These are phyloP conservation scores for Dascillus cervinus DNA, from an alignment of 2,888 invertebrate genomes.

Conservation along the genomic window DNA sequence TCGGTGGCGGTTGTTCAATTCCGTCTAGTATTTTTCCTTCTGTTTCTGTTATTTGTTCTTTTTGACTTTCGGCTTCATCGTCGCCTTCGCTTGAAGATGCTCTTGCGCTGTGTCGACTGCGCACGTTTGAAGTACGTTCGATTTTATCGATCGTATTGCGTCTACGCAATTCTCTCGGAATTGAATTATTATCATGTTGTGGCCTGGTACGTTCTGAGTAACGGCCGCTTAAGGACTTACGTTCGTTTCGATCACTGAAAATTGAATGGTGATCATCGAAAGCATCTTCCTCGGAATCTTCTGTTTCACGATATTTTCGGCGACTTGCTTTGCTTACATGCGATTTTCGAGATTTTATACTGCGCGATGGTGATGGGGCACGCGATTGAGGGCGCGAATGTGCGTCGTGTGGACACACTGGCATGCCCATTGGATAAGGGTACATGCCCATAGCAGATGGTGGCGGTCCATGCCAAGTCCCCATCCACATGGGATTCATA, in stretches of 20 bases:
- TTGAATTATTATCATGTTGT: conserved; percentile 28
- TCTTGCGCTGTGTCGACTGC: conserved; percentile 24
- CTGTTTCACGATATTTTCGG: conserved; percentile 41
- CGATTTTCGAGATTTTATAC: conserved; percentile 63
- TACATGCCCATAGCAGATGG: conserved; percentile 33
- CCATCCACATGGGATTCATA: conserved; percentile 43
- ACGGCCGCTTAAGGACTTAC: conserved; percentile 29
- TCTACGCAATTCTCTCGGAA: conserved; percentile 31
- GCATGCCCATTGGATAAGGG: conserved; percentile 28
- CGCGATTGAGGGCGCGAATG: conserved; percentile 56
- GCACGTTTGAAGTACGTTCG: conserved; percentile 26
- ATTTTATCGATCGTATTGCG: conserved; percentile 24
- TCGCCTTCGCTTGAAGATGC: conserved; percentile 32
- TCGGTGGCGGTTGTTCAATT: conserved; percentile 40
- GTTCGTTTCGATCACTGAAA: conserved; percentile 33
- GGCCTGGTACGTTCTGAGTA: conserved; percentile 24
- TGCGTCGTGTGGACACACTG: conserved; percentile 42
- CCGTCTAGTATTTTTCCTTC: conserved; percentile 26
- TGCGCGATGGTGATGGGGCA: conserved; percentile 61
- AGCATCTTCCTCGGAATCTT: conserved; percentile 43
- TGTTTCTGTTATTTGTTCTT: conserved; percentile 22
- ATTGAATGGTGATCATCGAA: conserved; percentile 39
- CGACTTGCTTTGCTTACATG: conserved; percentile 49
- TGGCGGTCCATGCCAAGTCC: conserved; percentile 41
- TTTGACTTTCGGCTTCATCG: conserved; percentile 28